phyloP scores from a whole-genome alignment of 2,113 vertebrate genomes.

The Agapornis roseicollis region DNA sequence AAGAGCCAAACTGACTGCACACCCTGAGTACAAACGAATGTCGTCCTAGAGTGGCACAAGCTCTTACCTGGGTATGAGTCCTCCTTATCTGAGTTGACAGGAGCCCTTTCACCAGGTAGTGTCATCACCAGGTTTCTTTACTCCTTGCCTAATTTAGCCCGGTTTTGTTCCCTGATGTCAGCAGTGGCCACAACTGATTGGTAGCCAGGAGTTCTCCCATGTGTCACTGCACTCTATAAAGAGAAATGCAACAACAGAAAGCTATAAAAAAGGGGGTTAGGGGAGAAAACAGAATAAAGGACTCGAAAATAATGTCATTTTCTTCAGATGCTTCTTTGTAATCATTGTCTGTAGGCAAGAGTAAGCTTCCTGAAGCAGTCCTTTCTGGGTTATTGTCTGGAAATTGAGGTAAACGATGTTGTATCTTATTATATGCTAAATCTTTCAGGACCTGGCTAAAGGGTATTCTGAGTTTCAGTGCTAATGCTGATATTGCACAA shows the following conservation, averaged over 20 bases:
- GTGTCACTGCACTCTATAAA: background rate
- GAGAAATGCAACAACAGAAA: background rate
- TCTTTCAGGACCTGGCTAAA: background rate
- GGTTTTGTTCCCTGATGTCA: background rate
- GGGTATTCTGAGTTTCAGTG: background rate
- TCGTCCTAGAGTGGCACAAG: background rate
- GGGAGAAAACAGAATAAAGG: background rate
- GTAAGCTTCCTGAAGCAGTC: background rate
- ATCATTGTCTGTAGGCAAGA: background rate
- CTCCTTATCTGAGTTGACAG: background rate
- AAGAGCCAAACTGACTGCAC: background rate
- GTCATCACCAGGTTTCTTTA: background rate
- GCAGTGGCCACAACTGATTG: background rate
- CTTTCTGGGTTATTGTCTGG: background rate
- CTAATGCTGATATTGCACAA: background rate
- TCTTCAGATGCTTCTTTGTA: background rate
- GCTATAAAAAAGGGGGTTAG: background rate
- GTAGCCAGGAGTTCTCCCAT: background rate
- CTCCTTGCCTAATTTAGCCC: background rate
- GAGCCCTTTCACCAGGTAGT: background rate
- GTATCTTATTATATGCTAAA: background rate
- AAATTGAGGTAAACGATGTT: background rate
- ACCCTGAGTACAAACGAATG: background rate
- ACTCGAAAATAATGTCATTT: background rate
- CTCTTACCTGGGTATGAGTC: background rate